Conservation (phyloP, 2,113 vertebrate species). For the Tetrax tetrax region DNA sequence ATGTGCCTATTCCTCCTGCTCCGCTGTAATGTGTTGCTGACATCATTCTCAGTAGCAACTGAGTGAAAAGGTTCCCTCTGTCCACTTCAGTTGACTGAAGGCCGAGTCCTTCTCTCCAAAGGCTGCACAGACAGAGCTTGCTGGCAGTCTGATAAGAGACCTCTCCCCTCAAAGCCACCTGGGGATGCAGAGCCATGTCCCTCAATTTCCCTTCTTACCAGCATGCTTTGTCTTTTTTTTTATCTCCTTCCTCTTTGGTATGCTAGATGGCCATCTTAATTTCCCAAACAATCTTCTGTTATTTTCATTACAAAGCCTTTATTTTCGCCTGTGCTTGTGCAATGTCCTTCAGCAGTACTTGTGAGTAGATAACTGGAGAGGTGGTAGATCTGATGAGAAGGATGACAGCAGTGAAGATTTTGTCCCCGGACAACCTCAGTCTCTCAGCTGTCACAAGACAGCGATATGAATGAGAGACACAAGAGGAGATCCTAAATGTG, state of each 20-base stretch:
- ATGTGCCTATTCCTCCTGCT: background rate
- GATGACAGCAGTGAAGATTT: background rate
- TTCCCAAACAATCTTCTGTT: background rate
- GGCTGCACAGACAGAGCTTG: background rate
- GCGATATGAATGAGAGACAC: background rate
- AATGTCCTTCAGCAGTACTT: background rate
- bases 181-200: background rate
- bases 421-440: background rate
- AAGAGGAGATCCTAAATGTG: background rate
- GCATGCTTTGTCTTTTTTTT: background rate
- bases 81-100: background rate
- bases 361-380: background rate
- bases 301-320: background rate
- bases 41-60: rapidly evolving
- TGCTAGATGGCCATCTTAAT: background rate
- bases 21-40: background rate
- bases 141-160: background rate
- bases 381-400: background rate
- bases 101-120: background rate
- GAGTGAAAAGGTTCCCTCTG: background rate
- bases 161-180: background rate
- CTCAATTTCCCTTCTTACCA: background rate
- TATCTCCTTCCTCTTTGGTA: background rate
- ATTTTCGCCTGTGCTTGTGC: background rate
- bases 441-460: background rate